These are phyloP conservation scores for Nymphalis polychloros DNA, from an alignment of 2,888 invertebrate genomes.

Conservation along the genomic window DNA sequence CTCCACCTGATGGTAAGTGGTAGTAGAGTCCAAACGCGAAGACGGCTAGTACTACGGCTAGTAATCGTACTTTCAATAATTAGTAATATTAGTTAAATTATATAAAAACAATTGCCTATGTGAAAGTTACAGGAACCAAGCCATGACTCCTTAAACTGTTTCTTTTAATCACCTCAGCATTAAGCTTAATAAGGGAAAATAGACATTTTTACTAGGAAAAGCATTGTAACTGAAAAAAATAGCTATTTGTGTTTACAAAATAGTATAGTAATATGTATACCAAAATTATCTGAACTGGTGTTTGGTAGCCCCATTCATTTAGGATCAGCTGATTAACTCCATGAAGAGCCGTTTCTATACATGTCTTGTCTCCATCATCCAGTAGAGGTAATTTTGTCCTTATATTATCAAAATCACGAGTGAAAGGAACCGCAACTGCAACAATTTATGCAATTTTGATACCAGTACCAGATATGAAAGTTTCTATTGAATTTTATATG, in stretches of 20 bases:
- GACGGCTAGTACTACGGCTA: too few species aligned
- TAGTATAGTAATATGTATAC: conserved; percentile 47
- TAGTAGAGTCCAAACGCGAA: too few species aligned
- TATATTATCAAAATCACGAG: conserved; percentile 92
- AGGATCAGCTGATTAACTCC: conserved; percentile 90
- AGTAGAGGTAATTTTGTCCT: conserved; percentile 87
- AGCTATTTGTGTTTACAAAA: background rate
- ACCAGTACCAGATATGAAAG: too few species aligned
- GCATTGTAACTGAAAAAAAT: background rate
- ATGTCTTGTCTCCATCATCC: conserved; percentile 93
- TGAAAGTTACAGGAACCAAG: too few species aligned
- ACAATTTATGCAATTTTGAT: background rate
- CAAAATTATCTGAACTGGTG: conserved; percentile 87
- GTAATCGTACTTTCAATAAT: too few species aligned
- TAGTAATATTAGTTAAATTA: too few species aligned
- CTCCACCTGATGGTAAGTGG: too few species aligned
- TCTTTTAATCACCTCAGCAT: too few species aligned
- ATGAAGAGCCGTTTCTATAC: conserved; percentile 89
- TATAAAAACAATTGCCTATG: too few species aligned
- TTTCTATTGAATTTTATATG: background rate
- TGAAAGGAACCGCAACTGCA: conserved; percentile 89
- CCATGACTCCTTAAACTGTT: too few species aligned
- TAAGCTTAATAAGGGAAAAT: too few species aligned
- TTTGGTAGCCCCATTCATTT: conserved; percentile 94
- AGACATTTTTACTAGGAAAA: too few species aligned